Evolutionary conservation across 2,888 invertebrate genomes (phyloP), one percentile per base, ranked within the genome.

Genomic region (Agrypnus murinus): DNA sequence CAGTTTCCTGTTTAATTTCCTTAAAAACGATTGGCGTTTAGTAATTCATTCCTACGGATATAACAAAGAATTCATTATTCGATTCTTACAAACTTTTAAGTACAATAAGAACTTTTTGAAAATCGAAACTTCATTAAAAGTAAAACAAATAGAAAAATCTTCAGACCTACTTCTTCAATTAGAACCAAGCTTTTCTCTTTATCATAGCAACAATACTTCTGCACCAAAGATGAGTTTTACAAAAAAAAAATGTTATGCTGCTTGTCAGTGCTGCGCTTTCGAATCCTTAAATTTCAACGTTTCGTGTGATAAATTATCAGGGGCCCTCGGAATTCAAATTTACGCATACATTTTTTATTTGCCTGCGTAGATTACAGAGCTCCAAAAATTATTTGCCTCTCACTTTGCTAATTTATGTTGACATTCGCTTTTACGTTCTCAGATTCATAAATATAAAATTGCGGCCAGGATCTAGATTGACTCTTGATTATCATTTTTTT

Each of bases 391-490:
- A 57, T 65, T 65, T 57, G 57, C 50, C 55, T 65, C 53, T 57
- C 65, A 65, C 53, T 45, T 57, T 57, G 57, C 53, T 57, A 53
- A 65, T 57, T 65, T 65, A 40, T 65, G 65, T 57, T 65, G 55
- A 46, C 53, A 45, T 65, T 65, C 36, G 64, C 55, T 64, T 64
- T 63, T 50, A 17, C 25, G 32, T 12, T 17, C 19, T 50, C 50
- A 17, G 12, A 32, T 50, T 50, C 50, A 50, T 50, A 50, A 50
- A 50, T 50, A 50, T 50, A 32, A 14, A 50, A 50, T 50, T 31
- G 14, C 50, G 50, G n/a, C 7, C 50, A 7, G 25, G 15, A 43
- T 12, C 31, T 31, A 50, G 50, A 50, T 50, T 50, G 50, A 50
- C 50, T 50, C 31, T 50, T 50, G 46, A 32, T 12, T 50, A 31